Evolutionary conservation across 2,113 vertebrate genomes (phyloP).

Genomic region (Leptosomus discolor): DNA sequence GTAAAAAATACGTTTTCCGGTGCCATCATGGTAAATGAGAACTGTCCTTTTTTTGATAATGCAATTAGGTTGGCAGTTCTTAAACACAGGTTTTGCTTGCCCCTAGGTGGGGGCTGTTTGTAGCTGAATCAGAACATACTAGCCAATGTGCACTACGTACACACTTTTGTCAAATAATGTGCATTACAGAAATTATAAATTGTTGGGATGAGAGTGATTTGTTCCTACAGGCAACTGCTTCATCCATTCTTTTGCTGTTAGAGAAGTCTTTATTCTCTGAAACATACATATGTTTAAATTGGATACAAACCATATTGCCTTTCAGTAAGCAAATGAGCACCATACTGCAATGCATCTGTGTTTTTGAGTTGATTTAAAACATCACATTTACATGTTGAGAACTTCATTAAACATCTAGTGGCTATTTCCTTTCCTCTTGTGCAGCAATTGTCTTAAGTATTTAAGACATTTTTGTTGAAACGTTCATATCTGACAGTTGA

Average conservation of each 20-base stretch:
- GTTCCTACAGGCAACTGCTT: neutral
- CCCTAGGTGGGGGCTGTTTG: neutral
- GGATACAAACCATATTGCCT: neutral
- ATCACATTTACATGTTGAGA: neutral
- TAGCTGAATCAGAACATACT: neutral
- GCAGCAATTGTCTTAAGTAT: neutral
- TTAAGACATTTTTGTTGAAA: neutral
- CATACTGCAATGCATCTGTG: neutral
- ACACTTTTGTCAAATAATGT: fast-evolving
- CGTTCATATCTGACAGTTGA: neutral
- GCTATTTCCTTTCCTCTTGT: neutral
- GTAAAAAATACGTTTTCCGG: neutral
- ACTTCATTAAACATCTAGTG: neutral
- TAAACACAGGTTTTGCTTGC: neutral
- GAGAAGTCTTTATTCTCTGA: neutral
- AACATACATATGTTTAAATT: neutral
- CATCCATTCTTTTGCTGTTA: neutral
- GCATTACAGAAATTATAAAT: neutral
- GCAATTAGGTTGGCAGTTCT: neutral
- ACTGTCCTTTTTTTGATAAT: neutral
- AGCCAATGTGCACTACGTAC: neutral
- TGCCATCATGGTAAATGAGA: neutral
- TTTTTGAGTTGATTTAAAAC: neutral
- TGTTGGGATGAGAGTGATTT: neutral
- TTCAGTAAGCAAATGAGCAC: neutral